phyloP scores from a whole-genome alignment of 1,140 invertebrate genomes.

The Plectrocnemia conspersa region DNA sequence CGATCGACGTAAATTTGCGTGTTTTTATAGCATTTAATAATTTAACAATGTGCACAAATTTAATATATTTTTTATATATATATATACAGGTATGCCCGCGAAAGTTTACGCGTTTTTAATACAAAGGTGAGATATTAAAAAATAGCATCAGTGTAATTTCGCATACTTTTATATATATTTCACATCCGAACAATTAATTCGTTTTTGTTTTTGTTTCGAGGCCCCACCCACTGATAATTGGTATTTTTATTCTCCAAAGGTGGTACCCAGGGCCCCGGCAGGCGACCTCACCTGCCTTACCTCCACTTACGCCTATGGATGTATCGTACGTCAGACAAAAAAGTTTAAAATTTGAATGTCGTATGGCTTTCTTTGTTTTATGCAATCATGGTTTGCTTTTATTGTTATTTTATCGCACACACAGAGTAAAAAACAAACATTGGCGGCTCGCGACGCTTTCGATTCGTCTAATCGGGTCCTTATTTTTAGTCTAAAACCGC shows the following conservation, averaged over 20 bases:
- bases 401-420: too few relatives aligned
- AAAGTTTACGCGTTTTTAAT: neutral
- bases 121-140: neutral
- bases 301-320: constrained; percentile 55
- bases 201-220: neutral
- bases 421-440: too few relatives aligned
- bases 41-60: too few relatives aligned
- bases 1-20: too few relatives aligned
- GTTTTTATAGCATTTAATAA: too few relatives aligned
- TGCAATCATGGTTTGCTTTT: constrained; percentile 5
- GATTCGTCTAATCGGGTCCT: too few relatives aligned
- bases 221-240: constrained; percentile 13
- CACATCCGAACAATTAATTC: neutral
- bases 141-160: neutral
- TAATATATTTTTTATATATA: too few relatives aligned
- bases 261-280: constrained; percentile 48
- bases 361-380: constrained; percentile 14
- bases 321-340: constrained; percentile 50
- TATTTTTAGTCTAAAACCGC: neutral
- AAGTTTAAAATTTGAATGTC: constrained; percentile 19
- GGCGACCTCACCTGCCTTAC: constrained; percentile 51
- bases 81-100: neutral
- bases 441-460: constrained; percentile 16
- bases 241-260: constrained; percentile 49
- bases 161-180: neutral